A percentile compares a stretch with the other conserved stretches of the same genome.
phyloP scores from a whole-genome alignment of 1,140 invertebrate genomes.

The Apis cerana region DNA sequence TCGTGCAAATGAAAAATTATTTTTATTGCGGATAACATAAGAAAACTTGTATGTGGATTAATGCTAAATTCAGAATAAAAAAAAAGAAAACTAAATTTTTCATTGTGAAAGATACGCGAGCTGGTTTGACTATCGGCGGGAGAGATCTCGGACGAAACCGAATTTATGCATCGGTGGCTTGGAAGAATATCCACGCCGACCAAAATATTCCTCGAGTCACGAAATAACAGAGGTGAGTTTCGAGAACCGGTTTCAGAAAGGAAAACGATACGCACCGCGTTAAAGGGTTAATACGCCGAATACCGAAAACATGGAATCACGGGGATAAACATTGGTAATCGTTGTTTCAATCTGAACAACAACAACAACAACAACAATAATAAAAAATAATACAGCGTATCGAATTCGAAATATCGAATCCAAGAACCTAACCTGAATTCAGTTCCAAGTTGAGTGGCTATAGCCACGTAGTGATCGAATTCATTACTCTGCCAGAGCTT shows the following conservation, averaged over 20 bases:
- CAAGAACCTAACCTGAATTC: background rate
- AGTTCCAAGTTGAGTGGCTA: constrained; percentile 4
- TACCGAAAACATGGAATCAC: constrained; percentile 11
- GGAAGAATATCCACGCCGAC: constrained; percentile 41
- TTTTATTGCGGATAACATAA: too few species aligned
- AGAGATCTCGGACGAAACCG: constrained; percentile 43
- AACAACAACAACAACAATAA: too few species aligned
- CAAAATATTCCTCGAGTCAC: constrained; percentile 48
- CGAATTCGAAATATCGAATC: background rate
- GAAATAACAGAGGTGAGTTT: constrained; percentile 44
- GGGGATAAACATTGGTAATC: background rate
- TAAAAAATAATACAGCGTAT: background rate
- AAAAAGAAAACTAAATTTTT: too few species aligned
- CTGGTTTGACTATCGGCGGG: background rate
- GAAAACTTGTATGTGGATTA: too few species aligned
- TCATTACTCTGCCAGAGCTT: background rate
- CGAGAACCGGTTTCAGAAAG: constrained; percentile 40
- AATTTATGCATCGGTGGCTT: constrained; percentile 48
- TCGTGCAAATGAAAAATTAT: too few species aligned
- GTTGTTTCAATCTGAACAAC: background rate
- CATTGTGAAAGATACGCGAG: background rate
- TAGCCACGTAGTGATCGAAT: constrained; percentile 8
- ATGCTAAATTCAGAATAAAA: too few species aligned
- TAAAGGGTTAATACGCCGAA: constrained; percentile 36
- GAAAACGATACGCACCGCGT: constrained; percentile 47